Base-by-base conservation (phyloP, 2,888 invertebrate genomes). In the Myopa tessellatipennis region DNA sequence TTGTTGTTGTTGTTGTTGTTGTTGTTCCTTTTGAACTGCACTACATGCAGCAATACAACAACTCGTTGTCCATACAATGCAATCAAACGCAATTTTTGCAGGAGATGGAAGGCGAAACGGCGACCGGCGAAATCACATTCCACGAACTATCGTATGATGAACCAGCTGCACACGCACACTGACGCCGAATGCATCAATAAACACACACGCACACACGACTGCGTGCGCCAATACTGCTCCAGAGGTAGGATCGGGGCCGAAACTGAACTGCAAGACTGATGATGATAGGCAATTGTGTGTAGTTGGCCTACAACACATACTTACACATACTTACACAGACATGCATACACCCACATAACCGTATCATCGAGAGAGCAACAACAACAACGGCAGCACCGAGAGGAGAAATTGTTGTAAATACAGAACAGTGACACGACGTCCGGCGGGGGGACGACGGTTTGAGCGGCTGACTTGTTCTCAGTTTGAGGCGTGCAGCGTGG, bases 41-140 rank as follows among this genome's bases (percentile, higher is more conserved):
- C 26, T 61, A n/a, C 8, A n/a, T 61, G 61, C 61, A n/a, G 26
- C 26, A 61, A 61, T 26, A 26, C 26, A 61, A 18, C 61, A 34
- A 58, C 16, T n/a, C 58, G 58, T 58, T n/a, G 18, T 14, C 58
- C 58, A 26, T 18, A 61, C 4, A 61, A 34, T 61, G 45, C 61
- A n/a, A 34, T n/a, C 26, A 61, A 34, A 34, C 10, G 10, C 34
- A 65, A 18, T 50, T 65, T 65, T 65, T 63, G 16, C 58, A 45
- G 45, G 7, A 45, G 45, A 45, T 8, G 36, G 16, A 55, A 52
- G 65, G 52, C 55, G n/a, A 67, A 74, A 18, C 58, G 68, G 38
- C 58, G 68, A 75, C 68, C 69, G 75, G 69, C 36, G n/a, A 68
- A 34, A 16, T 45, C 69, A 68, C 75, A 75, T 75, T 68, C 75